A percentile compares a stretch with the other conserved stretches of the same genome.
phyloP scores from a whole-genome alignment of 2,888 invertebrate species.

The Callyntrura guangdongensis region DNA sequence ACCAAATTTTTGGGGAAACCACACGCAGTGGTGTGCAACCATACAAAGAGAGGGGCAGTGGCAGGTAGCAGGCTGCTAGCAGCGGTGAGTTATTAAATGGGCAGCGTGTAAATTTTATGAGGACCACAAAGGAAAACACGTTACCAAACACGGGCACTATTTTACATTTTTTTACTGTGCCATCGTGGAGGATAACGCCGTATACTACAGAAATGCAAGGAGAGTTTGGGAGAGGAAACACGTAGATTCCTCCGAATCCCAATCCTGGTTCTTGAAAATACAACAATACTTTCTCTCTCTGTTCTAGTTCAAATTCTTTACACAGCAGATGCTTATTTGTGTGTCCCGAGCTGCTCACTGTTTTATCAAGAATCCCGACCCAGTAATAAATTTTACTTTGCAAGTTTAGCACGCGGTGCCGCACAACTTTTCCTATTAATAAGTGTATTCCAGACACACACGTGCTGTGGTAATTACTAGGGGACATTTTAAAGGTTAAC shows the following conservation, averaged over 20 bases:
- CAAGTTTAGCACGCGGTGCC: too few relatives aligned
- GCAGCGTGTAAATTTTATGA: conserved; percentile 47
- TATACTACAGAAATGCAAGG: background rate
- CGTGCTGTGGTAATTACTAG: too few relatives aligned
- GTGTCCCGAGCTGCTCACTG: background rate
- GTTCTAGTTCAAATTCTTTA: background rate
- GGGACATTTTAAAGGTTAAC: too few relatives aligned
- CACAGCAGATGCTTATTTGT: background rate
- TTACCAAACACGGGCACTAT: background rate
- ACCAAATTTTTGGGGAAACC: background rate
- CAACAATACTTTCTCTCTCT: too few relatives aligned
- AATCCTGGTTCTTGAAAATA: too few relatives aligned
- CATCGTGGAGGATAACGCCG: background rate
- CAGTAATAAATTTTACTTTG: too few relatives aligned
- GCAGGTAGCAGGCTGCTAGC: background rate
- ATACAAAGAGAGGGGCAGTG: background rate
- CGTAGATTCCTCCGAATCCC: background rate
- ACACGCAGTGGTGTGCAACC: background rate
- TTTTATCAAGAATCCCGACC: too few relatives aligned
- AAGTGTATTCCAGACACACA: too few relatives aligned
- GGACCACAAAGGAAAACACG: conserved; percentile 48
- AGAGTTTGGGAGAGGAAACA: too few relatives aligned
- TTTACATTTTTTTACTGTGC: background rate
- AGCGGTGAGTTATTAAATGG: conserved; percentile 59
- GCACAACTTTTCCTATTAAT: too few relatives aligned